Percentiles rank a stretch among this genome's conserved stretches.
Conservation (phyloP, 2,888 invertebrate species). For the Andrena trimmerana region DNA sequence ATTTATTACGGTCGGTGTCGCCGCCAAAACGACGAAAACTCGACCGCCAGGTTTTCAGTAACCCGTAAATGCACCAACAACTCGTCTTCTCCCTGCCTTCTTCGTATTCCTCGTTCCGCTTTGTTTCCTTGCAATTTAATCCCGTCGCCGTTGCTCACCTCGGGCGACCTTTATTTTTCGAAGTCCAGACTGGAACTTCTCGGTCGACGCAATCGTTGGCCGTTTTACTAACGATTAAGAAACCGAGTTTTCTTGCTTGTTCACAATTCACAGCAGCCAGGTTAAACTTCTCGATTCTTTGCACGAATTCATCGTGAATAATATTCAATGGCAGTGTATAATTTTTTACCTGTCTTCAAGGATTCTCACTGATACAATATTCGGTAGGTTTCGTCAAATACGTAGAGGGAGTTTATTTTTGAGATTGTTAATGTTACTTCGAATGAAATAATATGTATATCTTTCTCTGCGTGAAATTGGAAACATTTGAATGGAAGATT, state of each 20-base stretch:
- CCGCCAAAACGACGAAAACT: neutral
- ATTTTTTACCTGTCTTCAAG: too few species aligned
- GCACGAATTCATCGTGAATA: neutral
- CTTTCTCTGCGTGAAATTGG: too few species aligned
- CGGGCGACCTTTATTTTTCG: constrained; percentile 25
- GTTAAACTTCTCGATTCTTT: neutral
- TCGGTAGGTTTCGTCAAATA: too few species aligned
- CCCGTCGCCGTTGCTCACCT: constrained; percentile 43
- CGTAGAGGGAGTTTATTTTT: too few species aligned
- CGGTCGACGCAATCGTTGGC: neutral
- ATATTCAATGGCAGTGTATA: neutral
- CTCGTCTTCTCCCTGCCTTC: constrained; percentile 20
- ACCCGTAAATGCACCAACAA: constrained; percentile 38
- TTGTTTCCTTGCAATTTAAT: constrained; percentile 61
- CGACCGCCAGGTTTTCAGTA: constrained; percentile 19
- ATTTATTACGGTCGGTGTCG: constrained; percentile 48
- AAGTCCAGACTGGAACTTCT: neutral
- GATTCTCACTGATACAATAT: too few species aligned
- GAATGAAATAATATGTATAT: too few species aligned
- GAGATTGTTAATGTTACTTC: too few species aligned
- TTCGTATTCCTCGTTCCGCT: constrained; percentile 8
- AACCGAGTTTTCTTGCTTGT: neutral
- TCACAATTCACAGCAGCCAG: neutral
- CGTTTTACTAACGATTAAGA: constrained; percentile 19
- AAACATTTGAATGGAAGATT: too few species aligned